Conservation (phyloP, 2,888 invertebrate species). For the Melanchra persicariae region DNA sequence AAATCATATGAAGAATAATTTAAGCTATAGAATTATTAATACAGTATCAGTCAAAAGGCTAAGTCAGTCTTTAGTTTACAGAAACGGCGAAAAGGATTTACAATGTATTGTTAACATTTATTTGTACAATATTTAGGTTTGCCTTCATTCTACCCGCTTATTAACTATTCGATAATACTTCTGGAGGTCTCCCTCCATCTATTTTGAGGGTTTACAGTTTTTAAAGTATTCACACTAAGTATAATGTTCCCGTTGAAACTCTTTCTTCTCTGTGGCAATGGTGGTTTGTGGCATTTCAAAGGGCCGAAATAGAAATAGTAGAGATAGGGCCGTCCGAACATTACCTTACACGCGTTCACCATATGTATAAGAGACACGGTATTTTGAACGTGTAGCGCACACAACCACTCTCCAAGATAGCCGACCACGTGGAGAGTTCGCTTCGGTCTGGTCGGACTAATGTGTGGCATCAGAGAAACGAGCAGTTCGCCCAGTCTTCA, state of each 20-base stretch:
- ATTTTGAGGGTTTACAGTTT: neutral
- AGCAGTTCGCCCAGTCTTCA: no score
- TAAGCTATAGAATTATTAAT: neutral
- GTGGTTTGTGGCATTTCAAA: neutral
- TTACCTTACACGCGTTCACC: no score
- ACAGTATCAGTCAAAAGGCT: constrained; percentile 6
- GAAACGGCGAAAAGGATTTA: constrained; percentile 12
- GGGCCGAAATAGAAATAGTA: no score
- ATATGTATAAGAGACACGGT: no score
- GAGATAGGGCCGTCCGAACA: no score
- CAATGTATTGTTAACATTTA: constrained; percentile 34
- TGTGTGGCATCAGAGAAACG: no score
- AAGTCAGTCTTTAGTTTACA: constrained; percentile 48
- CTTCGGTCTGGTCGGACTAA: no score
- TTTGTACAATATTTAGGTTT: constrained; percentile 55
- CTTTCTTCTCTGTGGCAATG: neutral
- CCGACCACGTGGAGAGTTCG: no score
- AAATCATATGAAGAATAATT: neutral
- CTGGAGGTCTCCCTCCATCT: neutral
- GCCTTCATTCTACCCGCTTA: constrained; percentile 16
- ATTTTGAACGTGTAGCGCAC: no score
- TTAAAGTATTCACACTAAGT: neutral
- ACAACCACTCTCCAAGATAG: no score
- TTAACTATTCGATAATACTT: constrained; percentile 5
- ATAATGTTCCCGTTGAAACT: no score